Base-by-base conservation (phyloP, 2,113 vertebrate genomes). In the Zeus faber region DNA sequence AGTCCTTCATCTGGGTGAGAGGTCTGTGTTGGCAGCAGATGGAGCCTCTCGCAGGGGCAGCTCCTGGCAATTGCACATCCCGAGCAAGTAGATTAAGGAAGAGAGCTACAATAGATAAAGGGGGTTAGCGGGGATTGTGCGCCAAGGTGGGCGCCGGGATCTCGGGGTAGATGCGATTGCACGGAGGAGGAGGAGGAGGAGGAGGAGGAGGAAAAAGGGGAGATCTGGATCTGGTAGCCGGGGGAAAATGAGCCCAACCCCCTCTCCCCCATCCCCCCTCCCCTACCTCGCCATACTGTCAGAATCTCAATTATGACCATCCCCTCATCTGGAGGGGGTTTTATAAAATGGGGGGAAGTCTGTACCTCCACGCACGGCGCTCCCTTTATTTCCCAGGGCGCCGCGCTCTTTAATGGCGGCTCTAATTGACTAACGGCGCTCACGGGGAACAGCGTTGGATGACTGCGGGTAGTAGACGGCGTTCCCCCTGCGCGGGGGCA, bases 361-460 rank as follows among this genome's bases (percentile, higher is more conserved):
- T 46, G 23, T 43, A 26, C 66, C 54, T 65, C 70, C 61, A 65
- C 64, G 62, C 74, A 64, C 60, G 18, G 58, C 2, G 52, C 57
- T 49, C 53, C 63, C 55, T 81, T 87, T 86, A 82, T 86, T 85
- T 89, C 79, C 82, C 83, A 57, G 46, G 80, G 62, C 76, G 66
- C 74, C 63, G 29, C 69, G 33, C 76, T 54, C 63, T 83, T 82
- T 87, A 82, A 84, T 81, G 75, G 77, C 74, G 62, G 74, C 75
- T 77, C 78, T 86, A 87, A 87, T 86, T 84, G 85, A 80, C 84
- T 82, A 74, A 81, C 77, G 70, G 70, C 16, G 27, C 70, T 72
- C 58, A 58, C 71, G 66, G 60, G 72, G 65, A 78, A 67, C 67
- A 55, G 60, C 68, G 81, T 56, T 74, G 72, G 67, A 29, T 7